Conservation (phyloP, 2,797 vertebrate species). For the Rhincodon typus region DNA sequence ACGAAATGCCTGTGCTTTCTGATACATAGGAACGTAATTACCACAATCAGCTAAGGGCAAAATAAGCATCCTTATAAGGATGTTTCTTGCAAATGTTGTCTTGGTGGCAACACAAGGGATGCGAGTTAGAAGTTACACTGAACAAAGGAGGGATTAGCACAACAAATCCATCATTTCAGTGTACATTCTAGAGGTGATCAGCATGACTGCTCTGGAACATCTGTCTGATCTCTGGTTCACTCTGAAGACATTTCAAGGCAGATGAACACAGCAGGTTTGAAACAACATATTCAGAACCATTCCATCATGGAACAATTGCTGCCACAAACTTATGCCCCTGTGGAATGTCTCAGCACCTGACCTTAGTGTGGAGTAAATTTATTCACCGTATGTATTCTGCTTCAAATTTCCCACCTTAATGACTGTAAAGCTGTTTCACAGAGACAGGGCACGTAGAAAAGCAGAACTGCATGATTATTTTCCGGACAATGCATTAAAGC, state of each 20-base stretch:
- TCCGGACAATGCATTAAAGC: neutral
- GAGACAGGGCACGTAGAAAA: neutral
- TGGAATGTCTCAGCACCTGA: conserved; percentile 16
- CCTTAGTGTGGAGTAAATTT: neutral
- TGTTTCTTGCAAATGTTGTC: neutral
- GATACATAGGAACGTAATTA: neutral
- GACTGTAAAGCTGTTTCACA: neutral
- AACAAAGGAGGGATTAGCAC: neutral
- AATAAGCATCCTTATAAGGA: neutral
- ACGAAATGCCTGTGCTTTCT: neutral
- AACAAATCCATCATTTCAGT: neutral
- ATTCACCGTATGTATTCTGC: neutral
- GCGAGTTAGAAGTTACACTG: neutral
- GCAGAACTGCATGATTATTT: neutral
- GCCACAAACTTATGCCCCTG: neutral
- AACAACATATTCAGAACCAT: neutral
- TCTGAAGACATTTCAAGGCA: neutral
- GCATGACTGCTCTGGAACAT: neutral
- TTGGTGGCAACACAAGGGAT: neutral
- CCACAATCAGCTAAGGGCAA: neutral
- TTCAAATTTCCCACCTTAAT: neutral
- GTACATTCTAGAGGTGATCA: neutral
- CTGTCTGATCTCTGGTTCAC: conserved; percentile 11
- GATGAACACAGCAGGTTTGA: neutral
- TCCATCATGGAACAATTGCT: conserved; percentile 9